Conservation (phyloP, 1,140 invertebrate genomes). For the Drosophila nannoptera region DNA sequence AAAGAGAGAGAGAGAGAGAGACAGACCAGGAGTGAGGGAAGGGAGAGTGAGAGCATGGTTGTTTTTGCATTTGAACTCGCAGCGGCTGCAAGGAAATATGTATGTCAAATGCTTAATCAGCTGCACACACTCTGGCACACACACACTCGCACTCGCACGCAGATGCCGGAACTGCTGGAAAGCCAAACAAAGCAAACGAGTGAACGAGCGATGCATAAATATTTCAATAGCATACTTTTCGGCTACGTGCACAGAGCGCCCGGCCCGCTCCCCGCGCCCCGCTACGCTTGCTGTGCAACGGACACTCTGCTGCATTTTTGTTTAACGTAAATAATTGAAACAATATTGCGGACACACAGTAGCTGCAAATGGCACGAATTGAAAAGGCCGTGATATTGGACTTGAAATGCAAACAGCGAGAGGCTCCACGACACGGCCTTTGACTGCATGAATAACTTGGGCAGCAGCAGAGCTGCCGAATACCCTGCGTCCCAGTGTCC, state of each 20-base stretch:
- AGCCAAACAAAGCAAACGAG: conserved; percentile 59
- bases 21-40: conserved; percentile 2
- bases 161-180: not conserved
- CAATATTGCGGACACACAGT: conserved; percentile 25
- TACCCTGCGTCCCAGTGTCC: not conserved
- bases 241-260: conserved; percentile 55
- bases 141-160: not conserved
- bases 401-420: conserved; percentile 10
- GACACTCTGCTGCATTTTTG: conserved; percentile 59
- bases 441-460: not conserved
- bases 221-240: conserved; percentile 77
- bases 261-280: not conserved
- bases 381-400: conserved; percentile 6
- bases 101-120: conserved; percentile 75
- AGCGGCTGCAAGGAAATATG: conserved; percentile 56
- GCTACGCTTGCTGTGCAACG: conserved; percentile 2
- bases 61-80: conserved; percentile 66
- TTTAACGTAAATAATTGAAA: conserved; percentile 68
- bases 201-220: conserved; percentile 64
- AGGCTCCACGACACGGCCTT: not conserved
- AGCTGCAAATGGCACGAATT: not conserved
- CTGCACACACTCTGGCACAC: conserved; percentile 47
- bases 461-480: not conserved
- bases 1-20: not conserved
- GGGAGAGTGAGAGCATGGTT: conserved; percentile 51